Base-by-base conservation (phyloP, 1,140 invertebrate species). In the Conus ventricosus region DNA sequence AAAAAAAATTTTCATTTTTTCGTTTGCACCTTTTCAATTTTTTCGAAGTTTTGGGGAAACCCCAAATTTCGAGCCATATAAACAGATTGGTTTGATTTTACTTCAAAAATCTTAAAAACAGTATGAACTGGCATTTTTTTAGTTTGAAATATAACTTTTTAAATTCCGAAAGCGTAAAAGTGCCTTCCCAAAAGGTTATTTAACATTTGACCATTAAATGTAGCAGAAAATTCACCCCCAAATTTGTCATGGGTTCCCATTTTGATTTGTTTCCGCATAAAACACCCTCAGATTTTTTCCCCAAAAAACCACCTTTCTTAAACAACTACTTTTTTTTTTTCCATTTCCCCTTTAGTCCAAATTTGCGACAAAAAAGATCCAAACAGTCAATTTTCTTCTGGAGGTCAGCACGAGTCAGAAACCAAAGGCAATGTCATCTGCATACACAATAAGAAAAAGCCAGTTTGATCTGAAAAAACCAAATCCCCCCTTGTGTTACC, bases 301-400 rank as follows among this genome's bases (percentile, higher is more conserved):
- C n/a, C n/a, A 80, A 80, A 10, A 13, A 11, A 11, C 1, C 76
- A 80, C n/a, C 4, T 3, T 51, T 51, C 10, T 11, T 15, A 25
- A 27, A 80, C 39, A 39, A 3, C 39, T 39, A 39, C 39, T n/a
- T 51, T 10, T 51, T 27, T 80, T 27, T 80, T 80, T 27, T 27
- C 76, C 3, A 51, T 51, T 80, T 25, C n/a, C 1, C n/a, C n/a
- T 80, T 51, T 13, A 25, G n/a, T 17, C 76, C 76, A 11, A 11
- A 27, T 80, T 80, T 80, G n/a, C 10, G n/a, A 80, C n/a, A 80
- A 80, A 11, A 80, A 13, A 15, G 10, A 15, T 80, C 76, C 10
- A 80, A 39, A 39, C 39, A 80, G n/a, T 80, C n/a, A n/a, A 5
- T 80, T 51, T 80, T 80, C 39, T 51, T 80, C n/a, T 80, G 76